Evolutionary conservation across 2,888 invertebrate genomes (phyloP).

Genomic region (Cheilosia soror): DNA sequence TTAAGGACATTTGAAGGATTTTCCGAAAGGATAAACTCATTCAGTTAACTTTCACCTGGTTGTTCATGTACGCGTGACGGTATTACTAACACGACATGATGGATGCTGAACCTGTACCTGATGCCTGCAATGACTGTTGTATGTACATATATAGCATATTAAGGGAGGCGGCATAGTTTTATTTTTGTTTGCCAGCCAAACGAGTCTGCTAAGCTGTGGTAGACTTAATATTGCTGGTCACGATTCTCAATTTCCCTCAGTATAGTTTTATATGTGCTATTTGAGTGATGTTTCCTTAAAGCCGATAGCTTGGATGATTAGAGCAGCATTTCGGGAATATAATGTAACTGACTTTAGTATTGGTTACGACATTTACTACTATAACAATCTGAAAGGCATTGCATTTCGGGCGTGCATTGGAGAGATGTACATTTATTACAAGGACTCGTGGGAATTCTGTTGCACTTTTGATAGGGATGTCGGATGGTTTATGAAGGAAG

Average conservation of each 20-base stretch:
- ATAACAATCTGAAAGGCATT: neutral
- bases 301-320: neutral
- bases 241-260: slow-evolving; percentile 72
- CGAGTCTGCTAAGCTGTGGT: neutral
- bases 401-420: neutral
- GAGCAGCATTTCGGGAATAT: neutral
- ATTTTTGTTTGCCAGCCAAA: slow-evolving; percentile 1
- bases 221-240: slow-evolving; percentile 69
- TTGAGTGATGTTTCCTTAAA: slow-evolving; percentile 67
- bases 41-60: slow-evolving; percentile 65
- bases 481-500: neutral
- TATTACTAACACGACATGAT: slow-evolving; percentile 41
- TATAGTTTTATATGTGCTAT: slow-evolving; percentile 64
- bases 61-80: slow-evolving; percentile 58
- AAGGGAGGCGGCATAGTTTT: slow-evolving; percentile 16
- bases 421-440: neutral
- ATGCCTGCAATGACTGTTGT: slow-evolving; percentile 9
- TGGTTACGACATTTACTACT: neutral
- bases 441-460: neutral
- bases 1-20: slow-evolving; percentile 65
- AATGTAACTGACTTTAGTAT: neutral
- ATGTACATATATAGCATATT: neutral
- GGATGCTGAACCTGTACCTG: slow-evolving; percentile 10
- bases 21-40: slow-evolving; percentile 64
- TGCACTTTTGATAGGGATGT: neutral